phyloP scores from a whole-genome alignment of 2,888 invertebrate species.

The Protonemura montana region DNA sequence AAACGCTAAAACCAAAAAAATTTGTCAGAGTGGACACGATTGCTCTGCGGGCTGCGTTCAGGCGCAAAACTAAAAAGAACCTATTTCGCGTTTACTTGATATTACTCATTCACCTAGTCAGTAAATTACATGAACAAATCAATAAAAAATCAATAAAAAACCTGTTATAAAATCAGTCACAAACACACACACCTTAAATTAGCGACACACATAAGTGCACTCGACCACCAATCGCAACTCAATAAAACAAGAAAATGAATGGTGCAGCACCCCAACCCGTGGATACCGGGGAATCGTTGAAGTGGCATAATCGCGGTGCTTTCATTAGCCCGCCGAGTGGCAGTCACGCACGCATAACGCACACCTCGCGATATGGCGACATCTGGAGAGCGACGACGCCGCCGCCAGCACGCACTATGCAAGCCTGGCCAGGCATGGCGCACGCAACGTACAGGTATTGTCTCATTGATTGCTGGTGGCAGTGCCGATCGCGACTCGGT shows the following conservation, averaged over 20 bases:
- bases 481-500: neutral
- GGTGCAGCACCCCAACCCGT: neutral
- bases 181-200: neutral
- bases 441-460: conserved; percentile 17
- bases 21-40: neutral
- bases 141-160: neutral
- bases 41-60: neutral
- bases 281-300: neutral
- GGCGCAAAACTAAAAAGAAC: neutral
- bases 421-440: neutral
- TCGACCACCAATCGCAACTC: neutral
- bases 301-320: conserved; percentile 29
- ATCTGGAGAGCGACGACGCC: conserved; percentile 13
- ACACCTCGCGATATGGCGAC: conserved; percentile 9
- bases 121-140: neutral
- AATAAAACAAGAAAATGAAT: neutral
- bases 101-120: neutral
- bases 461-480: conserved; percentile 21
- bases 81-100: neutral
- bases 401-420: neutral
- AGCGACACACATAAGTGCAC: neutral
- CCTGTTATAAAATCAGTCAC: neutral
- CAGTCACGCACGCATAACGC: conserved; percentile 17
- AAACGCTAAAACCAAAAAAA: too few relatives aligned
- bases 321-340: conserved; percentile 12